A percentile compares a stretch with the other conserved stretches of the same genome.
These are phyloP conservation scores for Xylophagus ater DNA, from an alignment of 2,888 invertebrate genomes.

Conservation along the genomic window DNA sequence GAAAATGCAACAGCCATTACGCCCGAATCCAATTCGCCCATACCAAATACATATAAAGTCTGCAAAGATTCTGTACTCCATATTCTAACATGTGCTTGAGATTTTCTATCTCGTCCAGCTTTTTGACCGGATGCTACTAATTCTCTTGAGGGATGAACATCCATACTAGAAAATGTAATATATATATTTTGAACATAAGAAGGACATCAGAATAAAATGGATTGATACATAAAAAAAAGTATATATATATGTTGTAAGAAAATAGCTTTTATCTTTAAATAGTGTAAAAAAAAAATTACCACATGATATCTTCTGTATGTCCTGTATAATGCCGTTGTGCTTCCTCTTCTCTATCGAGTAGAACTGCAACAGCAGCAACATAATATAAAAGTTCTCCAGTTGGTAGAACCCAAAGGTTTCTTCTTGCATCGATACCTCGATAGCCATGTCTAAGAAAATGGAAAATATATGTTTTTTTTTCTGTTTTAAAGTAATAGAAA, in stretches of 20 bases:
- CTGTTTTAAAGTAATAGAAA: no score
- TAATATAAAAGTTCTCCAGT: slow-evolving; percentile 88
- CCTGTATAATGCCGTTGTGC: slow-evolving; percentile 82
- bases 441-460: slow-evolving; percentile 65
- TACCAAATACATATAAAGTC: slow-evolving; percentile 80
- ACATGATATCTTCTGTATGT: slow-evolving; percentile 88
- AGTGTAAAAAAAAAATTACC: no score
- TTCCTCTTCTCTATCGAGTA: slow-evolving; percentile 78
- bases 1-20: slow-evolving; percentile 84
- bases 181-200: no score
- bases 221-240: no score
- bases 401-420: slow-evolving; percentile 85
- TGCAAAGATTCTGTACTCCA: slow-evolving; percentile 86
- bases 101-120: slow-evolving; percentile 70
- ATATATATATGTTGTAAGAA: no score
- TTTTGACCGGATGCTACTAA: slow-evolving; percentile 83
- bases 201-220: no score
- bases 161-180: slow-evolving; percentile 56
- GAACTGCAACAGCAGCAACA: slow-evolving; percentile 83
- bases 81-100: slow-evolving; percentile 80
- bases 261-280: no score
- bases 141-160: slow-evolving; percentile 77
- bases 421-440: slow-evolving; percentile 78
- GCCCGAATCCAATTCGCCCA: slow-evolving; percentile 80
- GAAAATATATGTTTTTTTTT: not conserved